These are phyloP conservation scores for Mus caroli DNA, from an alignment of 2,797 vertebrate species.

Conservation along the genomic window DNA sequence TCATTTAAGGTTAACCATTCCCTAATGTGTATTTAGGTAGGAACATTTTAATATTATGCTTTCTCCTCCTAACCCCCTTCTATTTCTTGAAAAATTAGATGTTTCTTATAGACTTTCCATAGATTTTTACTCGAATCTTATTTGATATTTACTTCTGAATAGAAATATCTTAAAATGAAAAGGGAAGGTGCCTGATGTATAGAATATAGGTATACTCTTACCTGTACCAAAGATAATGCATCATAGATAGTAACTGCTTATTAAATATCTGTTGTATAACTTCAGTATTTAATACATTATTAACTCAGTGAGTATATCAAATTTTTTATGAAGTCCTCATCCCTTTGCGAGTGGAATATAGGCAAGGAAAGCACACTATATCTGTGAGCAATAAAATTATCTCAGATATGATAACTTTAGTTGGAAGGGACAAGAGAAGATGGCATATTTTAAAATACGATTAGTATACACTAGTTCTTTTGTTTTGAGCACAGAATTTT, in stretches of 20 bases:
- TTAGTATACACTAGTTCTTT: constrained; percentile 34
- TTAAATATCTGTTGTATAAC: constrained; percentile 67
- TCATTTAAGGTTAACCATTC: constrained; percentile 67
- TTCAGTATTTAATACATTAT: constrained; percentile 34
- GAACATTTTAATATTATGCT: constrained; percentile 39
- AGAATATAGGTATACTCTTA: background rate
- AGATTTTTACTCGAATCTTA: constrained; percentile 70
- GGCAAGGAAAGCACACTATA: background rate
- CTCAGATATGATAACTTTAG: constrained; percentile 48
- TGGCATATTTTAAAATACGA: constrained; percentile 52
- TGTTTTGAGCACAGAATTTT: background rate
- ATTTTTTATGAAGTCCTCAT: constrained; percentile 63
- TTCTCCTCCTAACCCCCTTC: constrained; percentile 33
- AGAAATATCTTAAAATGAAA: constrained; percentile 67
- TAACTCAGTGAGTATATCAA: constrained; percentile 29
- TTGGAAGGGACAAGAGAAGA: background rate
- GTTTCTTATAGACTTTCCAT: constrained; percentile 59
- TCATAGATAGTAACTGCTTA: constrained; percentile 74
- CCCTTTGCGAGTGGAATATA: constrained; percentile 15
- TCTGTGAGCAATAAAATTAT: background rate
- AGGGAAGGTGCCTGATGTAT: constrained; percentile 20
- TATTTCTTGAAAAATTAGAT: constrained; percentile 54
- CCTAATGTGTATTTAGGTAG: constrained; percentile 68
- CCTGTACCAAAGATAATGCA: constrained; percentile 28
- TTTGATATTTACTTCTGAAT: constrained; percentile 69